Evolutionary conservation across 2,888 invertebrate genomes (phyloP).

Genomic region (Phaonia tiefii): DNA sequence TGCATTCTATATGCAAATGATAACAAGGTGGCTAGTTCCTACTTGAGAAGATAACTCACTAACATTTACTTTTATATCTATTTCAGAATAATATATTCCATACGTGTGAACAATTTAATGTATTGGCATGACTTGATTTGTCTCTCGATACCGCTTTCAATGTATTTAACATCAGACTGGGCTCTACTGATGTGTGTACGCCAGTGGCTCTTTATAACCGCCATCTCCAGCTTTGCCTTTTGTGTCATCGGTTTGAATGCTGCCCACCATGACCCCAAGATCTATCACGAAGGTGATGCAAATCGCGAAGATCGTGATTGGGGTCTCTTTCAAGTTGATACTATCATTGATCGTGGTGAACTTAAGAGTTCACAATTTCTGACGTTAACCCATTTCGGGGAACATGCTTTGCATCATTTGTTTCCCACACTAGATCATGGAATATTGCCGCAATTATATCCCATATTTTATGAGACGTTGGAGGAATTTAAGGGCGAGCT

Average conservation of each 20-base stretch:
- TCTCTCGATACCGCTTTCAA: conserved; percentile 79
- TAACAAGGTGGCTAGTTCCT: conserved; percentile 78
- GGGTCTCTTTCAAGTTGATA: conserved; percentile 89
- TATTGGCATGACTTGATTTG: conserved; percentile 80
- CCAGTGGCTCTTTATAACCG: conserved; percentile 82
- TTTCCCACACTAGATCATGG: conserved; percentile 91
- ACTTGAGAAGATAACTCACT: too few relatives aligned
- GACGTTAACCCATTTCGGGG: conserved; percentile 87
- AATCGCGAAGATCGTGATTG: conserved; percentile 84
- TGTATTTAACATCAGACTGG: conserved; percentile 78
- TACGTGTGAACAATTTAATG: conserved; percentile 74
- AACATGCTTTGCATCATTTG: conserved; percentile 90
- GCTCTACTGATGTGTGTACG: conserved; percentile 72
- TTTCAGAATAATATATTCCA: conserved; percentile 74
- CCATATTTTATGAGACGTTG: conserved; percentile 80
- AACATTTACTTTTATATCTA: too few relatives aligned
- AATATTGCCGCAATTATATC: conserved; percentile 85
- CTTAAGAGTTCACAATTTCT: conserved; percentile 85
- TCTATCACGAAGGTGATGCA: conserved; percentile 89
- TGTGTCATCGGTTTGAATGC: conserved; percentile 86
- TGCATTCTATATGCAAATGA: conserved; percentile 74
- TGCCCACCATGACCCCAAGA: conserved; percentile 89
- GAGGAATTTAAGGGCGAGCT: conserved; percentile 78
- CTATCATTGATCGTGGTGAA: conserved; percentile 87
- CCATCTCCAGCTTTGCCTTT: conserved; percentile 84